phyloP scores from a whole-genome alignment of 1,140 invertebrate genomes.

The Drosophila hydei region DNA sequence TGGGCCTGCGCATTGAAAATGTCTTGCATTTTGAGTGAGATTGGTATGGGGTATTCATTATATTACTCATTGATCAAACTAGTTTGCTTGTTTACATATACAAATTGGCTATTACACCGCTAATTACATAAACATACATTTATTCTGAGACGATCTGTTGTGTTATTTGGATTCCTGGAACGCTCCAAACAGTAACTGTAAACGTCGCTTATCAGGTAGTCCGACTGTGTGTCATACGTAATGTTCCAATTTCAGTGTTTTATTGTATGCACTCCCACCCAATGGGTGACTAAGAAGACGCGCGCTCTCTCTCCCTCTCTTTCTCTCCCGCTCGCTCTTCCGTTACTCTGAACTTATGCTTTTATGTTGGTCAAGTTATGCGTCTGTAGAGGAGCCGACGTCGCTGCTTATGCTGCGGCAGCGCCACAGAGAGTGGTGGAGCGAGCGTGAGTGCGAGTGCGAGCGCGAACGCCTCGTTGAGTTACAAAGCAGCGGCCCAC shows the following conservation, averaged over 20 bases:
- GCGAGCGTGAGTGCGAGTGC: slow-evolving; percentile 37
- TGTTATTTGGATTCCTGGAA: not conserved
- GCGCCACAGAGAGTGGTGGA: slow-evolving; percentile 23
- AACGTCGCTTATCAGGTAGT: slow-evolving; percentile 39
- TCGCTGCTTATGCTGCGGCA: slow-evolving; percentile 17
- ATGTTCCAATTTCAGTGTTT: slow-evolving; percentile 35
- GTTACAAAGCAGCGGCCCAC: slow-evolving; percentile 73
- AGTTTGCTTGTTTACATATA: no score
- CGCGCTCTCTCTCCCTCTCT: slow-evolving; percentile 19
- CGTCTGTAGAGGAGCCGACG: slow-evolving; percentile 28
- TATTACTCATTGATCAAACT: slow-evolving; percentile 14
- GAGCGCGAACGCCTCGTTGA: slow-evolving; percentile 56
- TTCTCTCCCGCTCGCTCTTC: not conserved
- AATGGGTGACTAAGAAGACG: not conserved
- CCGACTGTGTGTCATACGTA: slow-evolving; percentile 29
- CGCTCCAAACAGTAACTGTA: no score
- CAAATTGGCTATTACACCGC: no score
- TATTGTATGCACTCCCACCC: slow-evolving; percentile 13
- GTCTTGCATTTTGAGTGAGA: not conserved
- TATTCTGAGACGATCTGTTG: not conserved
- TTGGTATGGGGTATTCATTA: slow-evolving; percentile 20
- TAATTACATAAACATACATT: not conserved
- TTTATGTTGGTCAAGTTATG: slow-evolving; percentile 55
- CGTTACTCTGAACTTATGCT: slow-evolving; percentile 26
- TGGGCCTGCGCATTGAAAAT: slow-evolving; percentile 56